A percentile compares a stretch with the other conserved stretches of the same genome.
These are phyloP conservation scores for Baccha elongata DNA, from an alignment of 2,888 invertebrate species.

Conservation along the genomic window DNA sequence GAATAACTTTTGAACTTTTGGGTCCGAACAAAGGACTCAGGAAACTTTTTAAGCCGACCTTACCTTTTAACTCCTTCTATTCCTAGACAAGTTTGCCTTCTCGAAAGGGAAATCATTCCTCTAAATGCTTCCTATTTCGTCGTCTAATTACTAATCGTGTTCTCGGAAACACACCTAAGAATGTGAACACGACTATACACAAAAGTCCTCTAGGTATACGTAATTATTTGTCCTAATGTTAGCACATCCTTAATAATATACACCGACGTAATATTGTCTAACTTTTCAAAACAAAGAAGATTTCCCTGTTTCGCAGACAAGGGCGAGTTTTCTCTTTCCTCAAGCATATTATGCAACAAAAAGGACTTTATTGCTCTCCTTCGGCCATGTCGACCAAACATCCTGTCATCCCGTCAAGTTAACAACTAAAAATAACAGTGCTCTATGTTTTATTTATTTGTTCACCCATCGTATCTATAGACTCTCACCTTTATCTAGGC, in stretches of 20 bases:
- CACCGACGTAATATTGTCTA: background rate
- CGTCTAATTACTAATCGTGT: too few relatives aligned
- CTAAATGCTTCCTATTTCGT: too few relatives aligned
- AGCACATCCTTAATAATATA: background rate
- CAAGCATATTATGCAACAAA: background rate
- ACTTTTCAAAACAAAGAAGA: background rate
- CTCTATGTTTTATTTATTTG: conserved; percentile 60
- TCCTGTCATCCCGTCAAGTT: conserved; percentile 54
- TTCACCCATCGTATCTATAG: background rate
- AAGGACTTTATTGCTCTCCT: conserved; percentile 26
- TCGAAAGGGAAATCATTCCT: too few relatives aligned
- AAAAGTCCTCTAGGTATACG: too few relatives aligned
- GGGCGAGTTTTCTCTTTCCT: conserved; percentile 3
- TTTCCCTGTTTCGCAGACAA: conserved; percentile 9
- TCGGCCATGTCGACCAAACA: conserved; percentile 39
- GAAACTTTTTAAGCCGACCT: too few relatives aligned
- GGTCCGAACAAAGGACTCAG: too few relatives aligned
- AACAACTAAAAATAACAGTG: conserved; percentile 59
- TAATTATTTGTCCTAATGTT: background rate
- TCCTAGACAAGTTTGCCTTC: too few relatives aligned
- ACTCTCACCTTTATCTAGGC: background rate
- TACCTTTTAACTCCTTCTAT: too few relatives aligned
- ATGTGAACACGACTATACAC: too few relatives aligned
- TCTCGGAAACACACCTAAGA: too few relatives aligned
- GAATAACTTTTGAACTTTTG: too few relatives aligned